Base-by-base conservation (phyloP, 2,888 invertebrate species). In the Apoda limacodes region DNA sequence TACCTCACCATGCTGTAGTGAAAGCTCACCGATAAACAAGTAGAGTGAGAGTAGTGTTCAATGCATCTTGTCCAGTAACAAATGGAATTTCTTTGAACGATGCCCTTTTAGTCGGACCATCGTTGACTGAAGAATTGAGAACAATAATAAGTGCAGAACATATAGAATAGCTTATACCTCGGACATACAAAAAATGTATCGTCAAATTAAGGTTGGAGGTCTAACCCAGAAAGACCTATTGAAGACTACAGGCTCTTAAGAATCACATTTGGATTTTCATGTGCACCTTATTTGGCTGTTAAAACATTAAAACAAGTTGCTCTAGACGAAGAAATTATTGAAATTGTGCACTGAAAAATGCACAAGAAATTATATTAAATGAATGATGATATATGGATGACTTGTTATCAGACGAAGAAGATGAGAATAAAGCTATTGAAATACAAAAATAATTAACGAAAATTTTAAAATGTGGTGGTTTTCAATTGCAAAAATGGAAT, bases 171-270 rank as follows among this genome's bases (percentile, higher is more conserved):
- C 39, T 29, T 25, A 43, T 15, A 32, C 39, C 2, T 42, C 40
- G 12, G 46, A 46, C 20, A 37, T 46, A 13, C 28, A 31, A 24
- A 20, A 39, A 7, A 43, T 45, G 40, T 43, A 43, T 13, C 7
- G 42, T 22, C 34, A 39, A 25, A 40, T 43, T 10, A 11, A 32
- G 13, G 13, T 39, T 17, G 17, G 17, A 17, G 17, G 7, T 6
- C 5, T 17, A 5, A 17, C 5, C 17, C 17, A 17, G 17, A 17
- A 6, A 9, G 4, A 11, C 7, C 10, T 12, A 24, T 24, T 11
- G 11, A n/a, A 10, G 35, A 38, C 19, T 38, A 38, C 13, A 29
- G 32, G 17, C 20, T 38, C 28, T 28, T 32, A 17, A 34, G 32
- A 6, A 32, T 37, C 5, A 30, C 31, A 7, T 34, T 28, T 25